Evolutionary conservation across 2,888 invertebrate species (phyloP), one percentile per base, ranked within the genome.

Genomic region (Cremastinae sp.): DNA sequence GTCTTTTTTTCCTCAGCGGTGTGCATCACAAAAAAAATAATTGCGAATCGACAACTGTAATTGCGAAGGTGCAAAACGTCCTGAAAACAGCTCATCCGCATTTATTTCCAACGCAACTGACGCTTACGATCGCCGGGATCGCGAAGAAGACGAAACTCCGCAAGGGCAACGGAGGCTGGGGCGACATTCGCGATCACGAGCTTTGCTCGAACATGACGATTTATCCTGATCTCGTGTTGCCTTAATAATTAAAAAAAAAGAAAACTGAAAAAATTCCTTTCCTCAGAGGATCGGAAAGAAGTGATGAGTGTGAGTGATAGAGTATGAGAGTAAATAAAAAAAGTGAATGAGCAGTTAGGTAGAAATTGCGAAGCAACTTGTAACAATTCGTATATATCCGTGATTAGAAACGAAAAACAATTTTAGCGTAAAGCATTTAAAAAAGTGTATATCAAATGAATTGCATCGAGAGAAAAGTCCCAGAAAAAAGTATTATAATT

Each of bases 111-210:
- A 91, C 92, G 41, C 92, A 94, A 69, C 91, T 96, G 65, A 93
- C 93, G 49, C 89, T 94, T 59, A 93, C 93, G 1, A 92, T 93
- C 73, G 92, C 93, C 45, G 93, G 93, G 9, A 91, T 94, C 5
- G 92, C 94, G 0, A 93, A 95, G 81, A 95, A 94, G 81, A 93
- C 94, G 0, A 95, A 95, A 84, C 90, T 96, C 2, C 92, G 94
- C 7, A 97, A 96, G 88, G 97, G 96, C 0, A 99, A 99, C 87
- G 99, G 99, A 0, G 99, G 99, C 0, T 99, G 99, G 99, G 98
- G 98, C 5, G 99, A 99, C 84, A 82, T 90, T n/a, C 90, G 95
- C 65, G 95, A 95, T 88, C 93, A 93, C 82, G 90, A 92, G 78
- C 90, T 95, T 62, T 95, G 95, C 75, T 84, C 86, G 81, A 90